These are phyloP conservation scores for Cryptosula pallasiana DNA, from an alignment of 2,888 invertebrate genomes.

Conservation along the genomic window DNA sequence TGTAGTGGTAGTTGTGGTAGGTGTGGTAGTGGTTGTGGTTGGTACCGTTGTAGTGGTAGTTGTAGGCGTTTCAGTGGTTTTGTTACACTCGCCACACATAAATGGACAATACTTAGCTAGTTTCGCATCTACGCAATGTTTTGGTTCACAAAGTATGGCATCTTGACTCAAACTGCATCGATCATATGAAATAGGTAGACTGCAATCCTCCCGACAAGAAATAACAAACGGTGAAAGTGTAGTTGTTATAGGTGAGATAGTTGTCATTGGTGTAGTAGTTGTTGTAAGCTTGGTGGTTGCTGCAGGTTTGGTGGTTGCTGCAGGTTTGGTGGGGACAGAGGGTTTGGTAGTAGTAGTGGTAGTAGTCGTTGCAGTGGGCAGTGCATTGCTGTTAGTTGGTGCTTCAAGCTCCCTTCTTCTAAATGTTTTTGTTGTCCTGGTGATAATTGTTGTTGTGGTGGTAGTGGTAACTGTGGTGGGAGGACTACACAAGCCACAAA, in stretches of 20 bases:
- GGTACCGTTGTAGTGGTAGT: slow-evolving; percentile 1
- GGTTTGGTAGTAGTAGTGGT: not conserved
- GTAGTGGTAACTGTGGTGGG: slow-evolving; percentile 1
- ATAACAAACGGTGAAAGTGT: not conserved
- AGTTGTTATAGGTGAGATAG: not conserved
- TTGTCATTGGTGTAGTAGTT: not conserved
- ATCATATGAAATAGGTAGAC: not conserved
- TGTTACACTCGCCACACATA: not conserved
- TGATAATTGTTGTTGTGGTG: slow-evolving; percentile 3
- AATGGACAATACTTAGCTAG: not conserved
- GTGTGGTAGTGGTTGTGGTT: not conserved
- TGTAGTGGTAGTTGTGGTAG: not conserved
- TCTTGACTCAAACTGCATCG: not conserved
- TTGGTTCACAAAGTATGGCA: not conserved
- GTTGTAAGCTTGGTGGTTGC: not conserved
- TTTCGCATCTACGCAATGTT: not conserved
- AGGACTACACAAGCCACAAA: not conserved
- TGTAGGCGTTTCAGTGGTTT: not conserved
- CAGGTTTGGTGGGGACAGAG: not conserved
- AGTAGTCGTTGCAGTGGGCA: not conserved
- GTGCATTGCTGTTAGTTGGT: not conserved
- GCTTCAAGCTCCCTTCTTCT: too few species aligned
- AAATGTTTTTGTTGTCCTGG: not conserved
- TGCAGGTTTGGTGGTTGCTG: not conserved
- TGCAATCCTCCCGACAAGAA: not conserved